Base-by-base conservation (phyloP, 2,113 vertebrate genomes). In the Mustelus asterias region DNA sequence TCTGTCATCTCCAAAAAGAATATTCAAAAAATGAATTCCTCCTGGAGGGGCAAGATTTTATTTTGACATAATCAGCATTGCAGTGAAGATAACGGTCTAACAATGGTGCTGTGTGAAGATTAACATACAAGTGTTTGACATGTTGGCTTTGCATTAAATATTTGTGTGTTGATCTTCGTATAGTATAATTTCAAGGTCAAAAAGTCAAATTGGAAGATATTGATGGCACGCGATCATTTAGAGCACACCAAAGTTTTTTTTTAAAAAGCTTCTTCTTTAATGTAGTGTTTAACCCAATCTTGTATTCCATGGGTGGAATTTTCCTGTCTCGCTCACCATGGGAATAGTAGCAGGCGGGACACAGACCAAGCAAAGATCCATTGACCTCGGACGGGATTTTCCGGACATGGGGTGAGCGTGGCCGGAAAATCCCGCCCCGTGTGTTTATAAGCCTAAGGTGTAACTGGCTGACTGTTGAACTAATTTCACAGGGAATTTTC, bases 121-220 rank as follows among this genome's bases (percentile, higher is more conserved):
- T 63, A 92, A 60, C 3, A n/a, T 65, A 63, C 58, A 67, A 24
- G 33, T 37, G 60, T 93, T 65, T 65, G 89, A 65, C 8, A 16
- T 67, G 60, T 93, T 93, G 60, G 89, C 60, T 37, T 67, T 37
- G 24, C n/a, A 37, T 65, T 37, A 93, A 93, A 37, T 93, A 93
- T 41, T 93, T 93, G 89, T 67, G 63, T 93, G 89, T 65, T 93
- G 89, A 65, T 93, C 89, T 22, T 93, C 18, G n/a, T 63, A 37
- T 65, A 22, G 60, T n/a, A 93, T 65, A 93, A 93, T 93, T 93
- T 93, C 60, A 67, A 93, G 63, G 89, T 93, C 16, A 93, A 92
- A 89, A 22, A 60, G 33, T n/a, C 33, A 92, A 92, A 92, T 92
- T 92, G 54, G 29, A 92, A 63, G 89, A n/a, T n/a, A n/a, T 16